These are phyloP conservation scores for Drosophila simulans DNA, from an alignment of 1,140 invertebrate genomes.

Conservation along the genomic window DNA sequence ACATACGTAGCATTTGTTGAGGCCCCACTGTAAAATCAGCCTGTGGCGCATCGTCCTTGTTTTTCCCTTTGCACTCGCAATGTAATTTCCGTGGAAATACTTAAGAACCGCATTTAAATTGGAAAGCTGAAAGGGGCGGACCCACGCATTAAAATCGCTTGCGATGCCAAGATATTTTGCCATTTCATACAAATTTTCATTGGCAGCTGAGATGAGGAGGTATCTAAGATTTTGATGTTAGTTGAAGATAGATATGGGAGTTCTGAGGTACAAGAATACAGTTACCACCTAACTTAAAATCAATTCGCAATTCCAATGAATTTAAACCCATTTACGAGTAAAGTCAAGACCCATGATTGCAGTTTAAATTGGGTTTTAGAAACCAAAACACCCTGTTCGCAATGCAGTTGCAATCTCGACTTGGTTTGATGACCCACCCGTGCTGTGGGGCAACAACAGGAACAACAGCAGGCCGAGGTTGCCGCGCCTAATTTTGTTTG, in stretches of 20 bases:
- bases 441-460: slow-evolving; percentile 16
- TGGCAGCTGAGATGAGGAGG: too few species aligned
- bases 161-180: too few species aligned
- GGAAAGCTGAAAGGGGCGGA: too few species aligned
- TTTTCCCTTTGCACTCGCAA: slow-evolving; percentile 14
- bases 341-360: too few species aligned
- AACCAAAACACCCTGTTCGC: slow-evolving; percentile 43
- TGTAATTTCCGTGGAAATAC: slow-evolving; percentile 27
- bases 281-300: too few species aligned
- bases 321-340: too few species aligned
- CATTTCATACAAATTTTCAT: too few species aligned
- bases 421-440: slow-evolving; percentile 72
- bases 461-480: slow-evolving; percentile 40
- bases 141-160: background rate
- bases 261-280: too few species aligned
- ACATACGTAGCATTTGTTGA: background rate
- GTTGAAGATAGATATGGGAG: too few species aligned
- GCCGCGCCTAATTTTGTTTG: slow-evolving; percentile 73
- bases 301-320: too few species aligned
- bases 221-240: too few species aligned
- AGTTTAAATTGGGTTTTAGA: background rate
- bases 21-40: slow-evolving; percentile 5
- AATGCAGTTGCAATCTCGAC: slow-evolving; percentile 45
- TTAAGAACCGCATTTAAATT: slow-evolving; percentile 10
- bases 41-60: background rate